phyloP scores from a whole-genome alignment of 2,888 invertebrate species.

The Drosophila atripex region DNA sequence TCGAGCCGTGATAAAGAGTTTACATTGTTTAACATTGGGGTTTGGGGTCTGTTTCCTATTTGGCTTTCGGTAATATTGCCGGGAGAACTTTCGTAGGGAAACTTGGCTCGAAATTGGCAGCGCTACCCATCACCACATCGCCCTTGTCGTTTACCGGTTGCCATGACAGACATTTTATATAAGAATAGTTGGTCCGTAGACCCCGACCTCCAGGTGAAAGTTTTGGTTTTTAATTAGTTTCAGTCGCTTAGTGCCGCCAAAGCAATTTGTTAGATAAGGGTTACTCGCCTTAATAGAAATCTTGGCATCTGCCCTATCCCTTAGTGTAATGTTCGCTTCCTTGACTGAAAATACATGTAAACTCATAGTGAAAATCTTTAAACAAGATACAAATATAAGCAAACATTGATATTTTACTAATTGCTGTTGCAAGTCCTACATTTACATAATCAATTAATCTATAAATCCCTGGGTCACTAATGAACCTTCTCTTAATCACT shows the following conservation, averaged over 20 bases:
- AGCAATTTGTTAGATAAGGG: conserved; percentile 61
- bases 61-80: conserved; percentile 52
- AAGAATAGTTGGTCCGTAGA: conserved; percentile 36
- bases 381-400: not conserved
- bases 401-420: conserved; percentile 16
- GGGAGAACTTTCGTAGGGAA: conserved; percentile 32
- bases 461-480: conserved; percentile 12
- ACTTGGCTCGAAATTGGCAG: conserved; percentile 43
- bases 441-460: conserved; percentile 33
- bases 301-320: conserved; percentile 7
- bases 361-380: not conserved
- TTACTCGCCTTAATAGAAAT: conserved; percentile 37
- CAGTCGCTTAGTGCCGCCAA: conserved; percentile 57
- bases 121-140: conserved; percentile 8
- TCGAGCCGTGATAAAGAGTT: conserved; percentile 66
- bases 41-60: conserved; percentile 50
- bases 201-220: conserved; percentile 59
- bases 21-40: conserved; percentile 53
- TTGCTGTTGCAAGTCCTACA: conserved; percentile 22
- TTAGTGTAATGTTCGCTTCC: conserved; percentile 4
- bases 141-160: conserved; percentile 35
- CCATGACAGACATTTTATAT: conserved; percentile 40
- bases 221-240: conserved; percentile 77
- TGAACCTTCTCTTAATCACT: conserved; percentile 31
- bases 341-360: not conserved